Evolutionary conservation across 2,113 vertebrate species (phyloP).

Genomic region (Cynocephalus volans): DNA sequence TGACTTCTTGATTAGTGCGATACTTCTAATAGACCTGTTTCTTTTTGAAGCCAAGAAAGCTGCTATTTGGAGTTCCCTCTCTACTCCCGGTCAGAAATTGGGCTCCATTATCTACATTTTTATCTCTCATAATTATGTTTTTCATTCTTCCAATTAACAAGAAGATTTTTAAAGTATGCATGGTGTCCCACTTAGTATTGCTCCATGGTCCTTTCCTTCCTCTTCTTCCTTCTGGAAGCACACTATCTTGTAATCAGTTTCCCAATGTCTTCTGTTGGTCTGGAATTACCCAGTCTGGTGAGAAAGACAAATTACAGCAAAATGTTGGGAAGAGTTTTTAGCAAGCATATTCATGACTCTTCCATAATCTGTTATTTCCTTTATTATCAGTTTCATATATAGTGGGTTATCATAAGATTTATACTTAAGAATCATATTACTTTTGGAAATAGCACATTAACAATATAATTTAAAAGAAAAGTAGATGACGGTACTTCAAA

Average conservation of each 20-base stretch:
- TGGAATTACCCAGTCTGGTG: neutral
- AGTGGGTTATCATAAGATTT: neutral
- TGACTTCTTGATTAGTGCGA: neutral
- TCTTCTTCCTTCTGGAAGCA: neutral
- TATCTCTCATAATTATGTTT: neutral
- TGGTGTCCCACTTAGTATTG: neutral
- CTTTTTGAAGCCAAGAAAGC: neutral
- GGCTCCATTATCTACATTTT: neutral
- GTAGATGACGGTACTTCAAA: neutral
- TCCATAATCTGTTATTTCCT: neutral
- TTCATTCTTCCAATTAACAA: neutral
- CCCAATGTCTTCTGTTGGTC: neutral
- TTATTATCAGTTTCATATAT: constrained; percentile 49
- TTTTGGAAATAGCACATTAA: neutral
- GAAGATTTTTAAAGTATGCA: neutral
- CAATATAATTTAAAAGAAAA: constrained; percentile 39
- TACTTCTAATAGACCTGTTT: neutral
- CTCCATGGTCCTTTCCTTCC: neutral
- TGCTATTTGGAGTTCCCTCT: neutral
- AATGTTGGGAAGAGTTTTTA: constrained; percentile 13
- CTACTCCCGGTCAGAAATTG: neutral
- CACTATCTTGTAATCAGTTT: neutral
- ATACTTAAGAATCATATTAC: constrained; percentile 39
- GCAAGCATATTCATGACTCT: neutral
- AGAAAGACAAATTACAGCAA: constrained; percentile 22